A percentile compares a stretch with the other conserved stretches of the same genome.
Evolutionary conservation across 1,140 invertebrate genomes (phyloP).

Genomic region (Varroa destructor): DNA sequence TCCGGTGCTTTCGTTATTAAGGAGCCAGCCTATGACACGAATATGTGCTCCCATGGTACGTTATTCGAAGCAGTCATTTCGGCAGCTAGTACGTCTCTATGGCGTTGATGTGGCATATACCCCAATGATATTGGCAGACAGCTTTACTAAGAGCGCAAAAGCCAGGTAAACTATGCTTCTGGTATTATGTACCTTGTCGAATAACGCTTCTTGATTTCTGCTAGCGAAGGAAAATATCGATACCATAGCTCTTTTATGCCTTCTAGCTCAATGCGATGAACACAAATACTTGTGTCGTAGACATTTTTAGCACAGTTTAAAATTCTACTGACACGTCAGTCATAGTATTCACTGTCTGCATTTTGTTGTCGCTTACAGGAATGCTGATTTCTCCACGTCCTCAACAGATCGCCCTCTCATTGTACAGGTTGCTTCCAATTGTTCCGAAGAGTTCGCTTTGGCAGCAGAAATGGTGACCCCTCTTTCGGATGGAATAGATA

Average conservation of each 20-base stretch:
- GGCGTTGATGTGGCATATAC: constrained; percentile 79
- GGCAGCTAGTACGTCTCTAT: constrained; percentile 64
- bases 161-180: constrained; percentile 47
- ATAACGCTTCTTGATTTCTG: background rate
- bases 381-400: constrained; percentile 34
- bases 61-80: constrained; percentile 82
- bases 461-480: constrained; percentile 68
- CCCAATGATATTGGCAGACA: constrained; percentile 89
- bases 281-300: too few relatives aligned
- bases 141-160: constrained; percentile 72
- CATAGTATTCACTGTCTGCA: too few relatives aligned
- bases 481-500: constrained; percentile 73
- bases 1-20: constrained; percentile 45
- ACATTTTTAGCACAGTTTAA: too few relatives aligned
- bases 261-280: too few relatives aligned
- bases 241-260: too few relatives aligned
- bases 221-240: background rate
- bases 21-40: constrained; percentile 52
- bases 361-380: background rate
- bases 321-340: too few relatives aligned
- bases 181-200: background rate
- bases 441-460: constrained; percentile 61
- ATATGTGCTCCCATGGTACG: constrained; percentile 89
- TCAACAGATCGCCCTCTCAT: constrained; percentile 64
- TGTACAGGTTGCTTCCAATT: constrained; percentile 86